A percentile compares a stretch with the other conserved stretches of the same genome.
Conservation (phyloP, 2,113 vertebrate genomes). For the Chloebia gouldiae region DNA sequence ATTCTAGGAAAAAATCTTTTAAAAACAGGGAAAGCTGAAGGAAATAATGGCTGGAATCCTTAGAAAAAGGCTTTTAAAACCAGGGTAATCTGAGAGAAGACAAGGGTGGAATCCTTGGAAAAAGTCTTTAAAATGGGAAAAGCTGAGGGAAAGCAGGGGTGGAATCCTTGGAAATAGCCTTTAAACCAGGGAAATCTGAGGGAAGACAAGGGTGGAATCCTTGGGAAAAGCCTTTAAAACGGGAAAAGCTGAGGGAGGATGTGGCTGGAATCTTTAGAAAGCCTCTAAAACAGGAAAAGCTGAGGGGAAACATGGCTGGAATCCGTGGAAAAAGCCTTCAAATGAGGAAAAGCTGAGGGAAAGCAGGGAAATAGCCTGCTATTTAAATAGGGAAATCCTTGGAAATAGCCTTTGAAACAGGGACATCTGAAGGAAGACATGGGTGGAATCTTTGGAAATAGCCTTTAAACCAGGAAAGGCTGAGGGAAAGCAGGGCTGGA, state of each 20-base stretch:
- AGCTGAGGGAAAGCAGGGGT: fast-evolving
- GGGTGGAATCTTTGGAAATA: not conserved
- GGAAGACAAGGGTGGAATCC: no score
- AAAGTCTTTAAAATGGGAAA: not conserved
- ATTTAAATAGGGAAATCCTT: no score
- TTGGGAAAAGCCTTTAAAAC: not conserved
- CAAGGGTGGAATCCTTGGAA: not conserved
- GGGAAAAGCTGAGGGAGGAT: not conserved
- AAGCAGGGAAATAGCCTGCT: no score
- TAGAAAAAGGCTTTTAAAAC: not conserved
- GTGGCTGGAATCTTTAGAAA: not conserved
- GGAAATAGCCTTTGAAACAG: not conserved
- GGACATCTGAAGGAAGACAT: fast-evolving
- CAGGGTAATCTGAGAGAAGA: no score
- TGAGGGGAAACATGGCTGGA: not conserved
- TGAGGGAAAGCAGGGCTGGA: not conserved
- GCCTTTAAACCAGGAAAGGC: not conserved
- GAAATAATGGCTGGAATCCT: not conserved
- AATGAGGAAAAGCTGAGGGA: not conserved
- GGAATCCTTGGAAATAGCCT: not conserved
- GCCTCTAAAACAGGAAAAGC: not conserved
- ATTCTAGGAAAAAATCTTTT: no score
- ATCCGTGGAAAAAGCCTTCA: no score
- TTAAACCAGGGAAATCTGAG: no score
- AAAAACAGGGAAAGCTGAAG: no score